Conservation (phyloP, 2,888 invertebrate species). For the Meandrusa payeni region DNA sequence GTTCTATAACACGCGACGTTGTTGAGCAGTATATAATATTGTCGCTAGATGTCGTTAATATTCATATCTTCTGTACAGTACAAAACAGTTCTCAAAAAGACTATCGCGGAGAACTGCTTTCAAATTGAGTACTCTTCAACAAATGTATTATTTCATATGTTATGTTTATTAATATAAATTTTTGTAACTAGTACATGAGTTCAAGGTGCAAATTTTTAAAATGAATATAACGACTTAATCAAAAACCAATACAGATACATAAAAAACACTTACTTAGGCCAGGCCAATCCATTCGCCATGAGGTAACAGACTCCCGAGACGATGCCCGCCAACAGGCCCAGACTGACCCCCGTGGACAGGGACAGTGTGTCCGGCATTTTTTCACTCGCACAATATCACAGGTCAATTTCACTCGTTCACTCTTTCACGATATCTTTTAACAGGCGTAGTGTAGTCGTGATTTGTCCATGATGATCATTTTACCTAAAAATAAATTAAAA, state of each 20-base stretch:
- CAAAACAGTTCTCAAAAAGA: too few relatives aligned
- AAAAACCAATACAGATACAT: too few relatives aligned
- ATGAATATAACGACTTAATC: too few relatives aligned
- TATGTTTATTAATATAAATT: too few relatives aligned
- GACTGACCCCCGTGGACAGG: slow-evolving; percentile 81
- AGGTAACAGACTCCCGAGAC: slow-evolving; percentile 86
- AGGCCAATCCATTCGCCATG: slow-evolving; percentile 74
- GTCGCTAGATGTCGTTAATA: slow-evolving; percentile 4
- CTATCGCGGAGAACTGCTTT: too few relatives aligned
- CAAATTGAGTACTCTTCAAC: too few relatives aligned
- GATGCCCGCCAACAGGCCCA: slow-evolving; percentile 84
- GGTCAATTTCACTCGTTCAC: slow-evolving; percentile 13
- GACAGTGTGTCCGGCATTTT: slow-evolving; percentile 80
- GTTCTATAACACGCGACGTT: neutral
- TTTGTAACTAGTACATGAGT: too few relatives aligned
- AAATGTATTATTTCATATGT: too few relatives aligned
- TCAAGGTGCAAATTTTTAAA: too few relatives aligned
- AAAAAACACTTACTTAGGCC: slow-evolving; percentile 73
- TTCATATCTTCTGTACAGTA: too few relatives aligned
- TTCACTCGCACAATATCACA: neutral
- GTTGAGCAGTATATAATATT: neutral
- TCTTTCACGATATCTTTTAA: neutral
- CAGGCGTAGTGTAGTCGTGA: neutral
- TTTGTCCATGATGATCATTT: slow-evolving; percentile 2
- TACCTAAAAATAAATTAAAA: slow-evolving; percentile 16